Evolutionary conservation across 2,797 vertebrate species (phyloP).

Genomic region (Etheostoma perlongum): DNA sequence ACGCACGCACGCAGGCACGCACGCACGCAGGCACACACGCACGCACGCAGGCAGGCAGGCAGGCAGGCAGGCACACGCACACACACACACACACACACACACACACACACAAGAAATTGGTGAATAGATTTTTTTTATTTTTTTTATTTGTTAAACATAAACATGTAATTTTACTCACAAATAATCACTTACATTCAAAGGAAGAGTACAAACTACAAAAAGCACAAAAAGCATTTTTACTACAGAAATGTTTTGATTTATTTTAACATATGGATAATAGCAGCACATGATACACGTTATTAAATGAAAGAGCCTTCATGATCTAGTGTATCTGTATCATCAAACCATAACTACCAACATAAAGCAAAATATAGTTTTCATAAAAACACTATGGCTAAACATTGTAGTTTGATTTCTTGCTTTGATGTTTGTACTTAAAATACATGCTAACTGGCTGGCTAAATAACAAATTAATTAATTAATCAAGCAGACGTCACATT

Average conservation of each 20-base stretch:
- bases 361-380: neutral
- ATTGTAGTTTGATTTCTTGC: neutral
- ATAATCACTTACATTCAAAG: neutral
- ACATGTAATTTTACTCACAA: neutral
- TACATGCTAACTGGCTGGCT: too few relatives aligned
- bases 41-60: too few relatives aligned
- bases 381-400: neutral
- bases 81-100: neutral
- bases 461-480: slow-evolving; percentile 5
- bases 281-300: neutral
- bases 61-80: too few relatives aligned
- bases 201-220: neutral
- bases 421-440: neutral
- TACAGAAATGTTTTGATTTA: neutral
- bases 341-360: neutral
- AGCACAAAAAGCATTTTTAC: neutral
- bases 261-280: neutral
- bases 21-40: too few relatives aligned
- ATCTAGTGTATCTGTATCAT: neutral
- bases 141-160: neutral
- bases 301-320: neutral
- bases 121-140: too few relatives aligned
- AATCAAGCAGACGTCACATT: neutral
- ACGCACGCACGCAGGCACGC: neutral
- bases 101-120: neutral